Evolutionary conservation across 2,888 invertebrate genomes (phyloP), one percentile per base, ranked within the genome.

Genomic region (Lasioglossum lativentre): DNA sequence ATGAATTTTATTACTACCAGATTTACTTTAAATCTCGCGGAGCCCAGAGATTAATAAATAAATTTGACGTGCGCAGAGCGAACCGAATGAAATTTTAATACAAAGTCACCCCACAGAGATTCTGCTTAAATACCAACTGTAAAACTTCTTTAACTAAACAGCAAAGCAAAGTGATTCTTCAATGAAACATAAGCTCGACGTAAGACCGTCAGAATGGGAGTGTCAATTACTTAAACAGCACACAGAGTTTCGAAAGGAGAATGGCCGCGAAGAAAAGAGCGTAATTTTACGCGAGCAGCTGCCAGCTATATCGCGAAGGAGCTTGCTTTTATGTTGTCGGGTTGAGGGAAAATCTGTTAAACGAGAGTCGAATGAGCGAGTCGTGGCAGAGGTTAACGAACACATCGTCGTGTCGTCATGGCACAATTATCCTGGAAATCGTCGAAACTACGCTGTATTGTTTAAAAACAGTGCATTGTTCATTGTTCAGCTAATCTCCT

Each of bases 251-350:
- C 59, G 59, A 63, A 63, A 63, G 27, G 30, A 63, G 27, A 63
- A 63, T 63, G 6, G 16, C 5, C 16, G 59, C 5, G 82, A 75
- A 63, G 59, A 63, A 30, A 63, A 63, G 30, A 63, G 30, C 59
- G 59, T 63, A 63, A 63, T 63, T 63, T 63, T 27, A 63, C 27
- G 59, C 2, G 59, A 63, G 59, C 59, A 30, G 59, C 59, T 63
- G 30, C 30, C 59, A 63, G 27, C 27, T 30, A 63, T 63, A 63
- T 66, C 81, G 79, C 59, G 27, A 16, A 59, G 27, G 59, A 63
- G 59, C 27, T 30, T 16, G 59, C 59, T 16, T 63, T 63, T 30
- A 30, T 16, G 27, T 63, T 30, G 59, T 27, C 59, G 59, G 59
- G 30, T 16, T 63, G 16, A 59, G 27, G 59, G 59, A 63, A 63